Evolutionary conservation across 2,113 vertebrate species (phyloP).

Genomic region (Girardinichthys multiradiatus): DNA sequence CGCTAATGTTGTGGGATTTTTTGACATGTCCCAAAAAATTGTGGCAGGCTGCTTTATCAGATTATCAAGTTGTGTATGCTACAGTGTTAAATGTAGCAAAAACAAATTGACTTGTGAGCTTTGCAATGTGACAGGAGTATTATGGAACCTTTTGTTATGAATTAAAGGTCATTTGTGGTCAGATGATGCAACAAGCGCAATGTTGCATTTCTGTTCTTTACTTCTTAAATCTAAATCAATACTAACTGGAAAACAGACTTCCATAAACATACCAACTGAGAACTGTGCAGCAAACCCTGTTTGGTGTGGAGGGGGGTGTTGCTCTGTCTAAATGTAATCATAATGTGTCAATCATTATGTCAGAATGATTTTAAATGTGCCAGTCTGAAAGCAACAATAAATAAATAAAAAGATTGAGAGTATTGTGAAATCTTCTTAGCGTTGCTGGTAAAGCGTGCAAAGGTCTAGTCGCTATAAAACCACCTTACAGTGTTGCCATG

Average conservation of each 20-base stretch:
- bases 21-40: not conserved
- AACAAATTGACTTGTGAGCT: not conserved
- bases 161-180: not conserved
- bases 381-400: not conserved
- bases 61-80: not conserved
- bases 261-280: too few relatives aligned
- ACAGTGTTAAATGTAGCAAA: not conserved
- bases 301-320: not conserved
- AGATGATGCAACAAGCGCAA: not conserved
- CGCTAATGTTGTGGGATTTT: not conserved
- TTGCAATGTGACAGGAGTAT: not conserved
- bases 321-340: not conserved
- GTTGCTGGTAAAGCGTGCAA: not conserved
- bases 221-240: too few relatives aligned
- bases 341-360: not conserved
- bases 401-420: not conserved
- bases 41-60: not conserved
- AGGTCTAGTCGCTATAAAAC: not conserved
- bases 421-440: slow-evolving; percentile 9
- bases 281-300: too few relatives aligned
- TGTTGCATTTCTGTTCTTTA: too few relatives aligned
- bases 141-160: not conserved
- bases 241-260: too few relatives aligned
- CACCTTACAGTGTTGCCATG: not conserved
- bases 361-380: not conserved